Evolutionary conservation across 1,140 invertebrate species (phyloP).

Genomic region (Ditylenchus dipsaci): DNA sequence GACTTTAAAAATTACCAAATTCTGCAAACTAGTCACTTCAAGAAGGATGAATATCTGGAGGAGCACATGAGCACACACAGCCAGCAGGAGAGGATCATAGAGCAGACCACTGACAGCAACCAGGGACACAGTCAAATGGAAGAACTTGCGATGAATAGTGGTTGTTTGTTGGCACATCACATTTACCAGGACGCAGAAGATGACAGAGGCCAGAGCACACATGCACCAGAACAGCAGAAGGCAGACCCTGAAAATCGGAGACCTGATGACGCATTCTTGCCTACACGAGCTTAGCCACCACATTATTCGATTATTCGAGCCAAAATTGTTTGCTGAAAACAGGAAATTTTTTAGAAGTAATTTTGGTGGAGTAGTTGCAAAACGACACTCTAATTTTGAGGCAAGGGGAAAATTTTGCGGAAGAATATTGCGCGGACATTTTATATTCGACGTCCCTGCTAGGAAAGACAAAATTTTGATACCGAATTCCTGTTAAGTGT

Average conservation of each 20-base stretch:
- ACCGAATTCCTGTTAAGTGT: too few species aligned
- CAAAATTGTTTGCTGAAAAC: too few species aligned
- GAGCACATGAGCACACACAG: constrained; percentile 36
- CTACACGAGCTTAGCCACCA: too few species aligned
- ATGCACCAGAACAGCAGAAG: constrained; percentile 47
- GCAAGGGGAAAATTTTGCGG: too few species aligned
- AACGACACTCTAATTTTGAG: too few species aligned
- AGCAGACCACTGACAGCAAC: constrained; percentile 37
- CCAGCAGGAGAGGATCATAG: constrained; percentile 39
- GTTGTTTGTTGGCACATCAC: constrained; percentile 2
- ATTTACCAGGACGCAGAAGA: constrained; percentile 30
- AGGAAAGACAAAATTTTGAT: too few species aligned
- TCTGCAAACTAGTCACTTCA: constrained; percentile 30
- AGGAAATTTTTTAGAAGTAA: too few species aligned
- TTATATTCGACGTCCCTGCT: too few species aligned
- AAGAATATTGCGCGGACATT: too few species aligned
- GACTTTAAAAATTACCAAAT: constrained; percentile 13
- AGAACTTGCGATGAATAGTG: constrained; percentile 48
- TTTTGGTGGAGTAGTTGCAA: too few species aligned
- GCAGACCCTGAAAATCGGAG: constrained; percentile 36
- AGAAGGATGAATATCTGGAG: constrained; percentile 45
- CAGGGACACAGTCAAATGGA: constrained; percentile 48
- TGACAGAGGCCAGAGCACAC: constrained; percentile 35
- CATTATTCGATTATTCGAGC: too few species aligned
- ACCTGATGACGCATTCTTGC: too few species aligned